Base-by-base conservation (phyloP, 2,888 invertebrate genomes). In the Hetaerina titia region DNA sequence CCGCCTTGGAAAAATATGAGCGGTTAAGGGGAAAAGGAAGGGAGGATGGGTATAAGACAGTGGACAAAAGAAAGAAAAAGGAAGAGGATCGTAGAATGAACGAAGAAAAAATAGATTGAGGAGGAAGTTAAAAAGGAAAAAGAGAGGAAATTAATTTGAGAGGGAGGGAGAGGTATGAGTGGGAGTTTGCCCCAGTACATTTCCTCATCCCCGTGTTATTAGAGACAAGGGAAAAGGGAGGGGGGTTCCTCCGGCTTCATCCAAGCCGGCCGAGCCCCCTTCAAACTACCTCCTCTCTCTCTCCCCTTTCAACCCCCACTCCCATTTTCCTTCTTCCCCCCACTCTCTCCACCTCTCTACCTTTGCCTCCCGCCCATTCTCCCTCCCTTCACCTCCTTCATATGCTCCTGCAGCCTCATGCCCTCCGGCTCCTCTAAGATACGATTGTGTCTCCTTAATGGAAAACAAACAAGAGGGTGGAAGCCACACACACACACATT, bases 381-480 rank as follows among this genome's bases (percentile, higher is more conserved):
- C 22, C 13, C 31, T 13, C 31, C 56, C 25, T 25, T 13, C 74
- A 25, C 8, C 74, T 74, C 31, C 31, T 81, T 31, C 81, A 31
- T 22, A 81, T 8, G n/a, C 89, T n/a, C n/a, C n/a, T 2, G 31
- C 90, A 90, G 19, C 63, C 60, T 90, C 81, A 63, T 90, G 90
- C 63, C 90, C 90, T 90, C 63, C 64, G 63, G 64, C 64, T 64
- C 90, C 90, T 90, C 90, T n/a, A 63, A 90, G 90, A 90, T 90
- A 63, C 57, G 89, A 89, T 89, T 89, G 89, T 89, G n/a, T 89
- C 45, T 90, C 90, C 90, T 90, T 90, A 90, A 90, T 90, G 63
- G 90, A 90, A 90, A 90, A 90, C 90, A 90, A 90, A 90, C 90
- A 90, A 63, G 89, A n/a, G 8, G n/a, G 89, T 2, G 45, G 58